Evolutionary conservation across 2,888 invertebrate genomes (phyloP), one percentile per base, ranked within the genome.

Genomic region (Drosophila planitibia): DNA sequence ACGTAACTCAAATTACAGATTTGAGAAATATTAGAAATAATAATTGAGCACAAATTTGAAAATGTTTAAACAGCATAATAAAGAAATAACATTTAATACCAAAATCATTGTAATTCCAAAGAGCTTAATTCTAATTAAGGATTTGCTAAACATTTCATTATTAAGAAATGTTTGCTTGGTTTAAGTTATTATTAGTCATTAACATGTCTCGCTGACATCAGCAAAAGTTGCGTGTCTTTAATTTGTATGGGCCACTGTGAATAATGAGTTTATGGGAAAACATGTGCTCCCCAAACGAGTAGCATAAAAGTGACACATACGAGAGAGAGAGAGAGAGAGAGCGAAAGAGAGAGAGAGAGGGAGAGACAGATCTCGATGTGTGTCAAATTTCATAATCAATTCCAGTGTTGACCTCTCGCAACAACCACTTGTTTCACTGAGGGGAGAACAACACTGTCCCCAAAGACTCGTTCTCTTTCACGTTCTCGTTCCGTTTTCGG

Each of bases 371-470:
- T 81, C 81, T 66, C 57, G 19, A 74, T 61, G 55, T 82, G 37
- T 81, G 82, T 82, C 69, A 67, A 81, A 76, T 81, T 82, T 81
- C 67, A 66, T 81, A 80, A 81, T 83, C 66, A 70, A 72, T 70
- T 76, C 19, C 64, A 58, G 52, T 32, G 60, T 33, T 80, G 83
- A 75, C 76, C 76, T 75, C 66, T 75, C 54, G 9, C 60, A 75
- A n/a, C 75, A 73, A 76, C 75, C 79, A 76, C 79, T 76, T 76
- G 75, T 76, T 76, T 33, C 61, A 59, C 73, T 53, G 14, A 22
- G 14, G 4, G 47, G 9, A 25, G 33, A 41, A 30, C 55, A 39
- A 59, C 51, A 62, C 47, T 60, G 39, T 55, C 53, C 51, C 32
- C 32, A 53, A 30, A 33, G 28, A 51, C 53, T 22, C 51, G 39